Base-by-base conservation (phyloP, 1,140 invertebrate species). In the Apolygus lucorum region DNA sequence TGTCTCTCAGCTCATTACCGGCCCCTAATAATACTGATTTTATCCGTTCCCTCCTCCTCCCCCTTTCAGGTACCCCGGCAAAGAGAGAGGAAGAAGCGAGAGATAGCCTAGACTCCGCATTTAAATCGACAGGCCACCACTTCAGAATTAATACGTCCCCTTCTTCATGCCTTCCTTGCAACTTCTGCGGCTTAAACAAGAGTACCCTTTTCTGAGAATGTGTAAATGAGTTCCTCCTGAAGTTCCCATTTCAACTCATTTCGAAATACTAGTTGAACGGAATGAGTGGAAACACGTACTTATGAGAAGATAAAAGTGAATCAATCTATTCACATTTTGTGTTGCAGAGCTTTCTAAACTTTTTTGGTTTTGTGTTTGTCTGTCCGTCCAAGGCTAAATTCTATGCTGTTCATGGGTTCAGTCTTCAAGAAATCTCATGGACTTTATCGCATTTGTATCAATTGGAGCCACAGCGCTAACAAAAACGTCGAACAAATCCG, bases 1-100 rank as follows among this genome's bases (percentile, higher is more conserved):
- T 59, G 54, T 59, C 54, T 59, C 54, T 59, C 54, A 59, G 54
- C 54, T 59, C 54, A 59, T 59, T 59, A 59, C 54, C 22, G 54
- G 54, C 54, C 54, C 54, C 54, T 59, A 59, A 59, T 59, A 59
- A 59, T 59, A 59, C 54, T 59, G 54, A 59, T 59, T 59, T 59
- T 59, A 59, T 59, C 54, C 54, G 34, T 17, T 4, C 8, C 8
- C 54, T 59, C 11, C 54, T 21, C 11, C 54, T 4, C 54, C 22
- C 54, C 13, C 22, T 24, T 59, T 22, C 54, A 59, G 54, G 4
- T 59, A 8, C 8, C 22, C 22, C 54, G 8, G 22, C 13, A 11
- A 4, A 24, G 54, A 14, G 54, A 59, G 54, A 24, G 11, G 54
- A 13, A 22, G 54, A 24, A 59, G 54, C 54, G 11, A 24, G 22